A percentile compares a stretch with the other conserved stretches of the same genome.
phyloP scores from a whole-genome alignment of 2,113 vertebrate species.

The Peromyscus leucopus region DNA sequence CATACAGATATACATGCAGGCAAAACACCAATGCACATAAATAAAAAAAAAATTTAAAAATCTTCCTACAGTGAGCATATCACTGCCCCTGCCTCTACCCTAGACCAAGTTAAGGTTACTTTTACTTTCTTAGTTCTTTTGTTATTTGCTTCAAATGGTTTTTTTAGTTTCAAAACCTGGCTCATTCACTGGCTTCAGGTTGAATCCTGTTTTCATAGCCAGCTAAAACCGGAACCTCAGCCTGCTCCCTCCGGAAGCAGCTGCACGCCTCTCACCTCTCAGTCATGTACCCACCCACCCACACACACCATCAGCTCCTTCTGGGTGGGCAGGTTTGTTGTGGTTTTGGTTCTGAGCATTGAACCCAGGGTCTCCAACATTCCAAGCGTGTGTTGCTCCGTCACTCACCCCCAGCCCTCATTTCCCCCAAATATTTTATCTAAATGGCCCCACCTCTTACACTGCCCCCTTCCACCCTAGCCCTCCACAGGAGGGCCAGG shows the following conservation, averaged over 20 bases:
- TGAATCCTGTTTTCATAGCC: not conserved
- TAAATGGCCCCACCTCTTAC: not conserved
- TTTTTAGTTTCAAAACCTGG: not conserved
- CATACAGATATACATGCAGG: no score
- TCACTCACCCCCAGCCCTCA: not conserved
- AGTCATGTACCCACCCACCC: no score
- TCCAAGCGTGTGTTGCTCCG: not conserved
- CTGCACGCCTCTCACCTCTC: not conserved
- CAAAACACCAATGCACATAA: no score
- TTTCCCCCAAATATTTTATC: not conserved
- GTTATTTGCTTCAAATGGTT: not conserved
- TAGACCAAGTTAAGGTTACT: not conserved
- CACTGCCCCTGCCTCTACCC: not conserved
- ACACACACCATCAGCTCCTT: no score
- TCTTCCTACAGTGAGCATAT: no score
- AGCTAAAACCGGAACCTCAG: not conserved
- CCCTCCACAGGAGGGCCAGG: not conserved
- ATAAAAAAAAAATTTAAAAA: not conserved
- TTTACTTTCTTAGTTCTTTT: constrained; percentile 1
- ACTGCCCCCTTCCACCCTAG: not conserved
- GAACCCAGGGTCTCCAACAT: not conserved
- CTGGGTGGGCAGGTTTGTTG: not conserved
- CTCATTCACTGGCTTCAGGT: not conserved
- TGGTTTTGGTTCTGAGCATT: not conserved
- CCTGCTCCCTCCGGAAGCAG: not conserved